phyloP scores from a whole-genome alignment of 2,113 vertebrate species.

The Brevimyrus niger region DNA sequence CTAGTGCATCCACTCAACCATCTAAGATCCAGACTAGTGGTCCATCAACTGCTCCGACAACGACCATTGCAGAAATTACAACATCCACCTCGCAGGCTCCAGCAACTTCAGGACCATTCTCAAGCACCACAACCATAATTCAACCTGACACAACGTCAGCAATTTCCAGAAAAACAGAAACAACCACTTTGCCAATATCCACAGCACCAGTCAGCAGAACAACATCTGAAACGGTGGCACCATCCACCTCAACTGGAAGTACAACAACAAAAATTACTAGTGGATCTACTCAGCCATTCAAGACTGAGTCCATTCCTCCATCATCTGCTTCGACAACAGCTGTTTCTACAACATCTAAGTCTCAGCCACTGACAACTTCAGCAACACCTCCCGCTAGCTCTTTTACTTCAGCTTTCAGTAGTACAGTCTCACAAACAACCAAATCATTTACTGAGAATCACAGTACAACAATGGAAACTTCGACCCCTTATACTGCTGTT shows the following conservation, averaged over 20 bases:
- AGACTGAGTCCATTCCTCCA: not conserved
- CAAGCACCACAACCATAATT: not conserved
- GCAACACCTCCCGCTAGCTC: not conserved
- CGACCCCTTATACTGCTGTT: not conserved
- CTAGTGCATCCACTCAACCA: not conserved
- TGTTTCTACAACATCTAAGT: rapidly evolving
- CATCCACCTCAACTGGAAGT: not conserved
- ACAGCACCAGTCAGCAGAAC: not conserved
- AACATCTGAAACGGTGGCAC: not conserved
- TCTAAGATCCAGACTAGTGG: not conserved
- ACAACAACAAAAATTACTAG: not conserved
- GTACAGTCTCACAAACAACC: not conserved
- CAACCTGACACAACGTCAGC: not conserved
- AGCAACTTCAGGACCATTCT: not conserved
- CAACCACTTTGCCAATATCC: not conserved
- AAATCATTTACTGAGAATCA: not conserved
- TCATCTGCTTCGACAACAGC: not conserved
- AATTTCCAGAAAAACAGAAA: not conserved
- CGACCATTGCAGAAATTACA: rapidly evolving
- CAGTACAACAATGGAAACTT: not conserved
- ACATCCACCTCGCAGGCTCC: not conserved
- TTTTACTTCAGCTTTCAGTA: not conserved
- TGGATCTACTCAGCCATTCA: not conserved
- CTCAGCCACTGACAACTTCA: not conserved
- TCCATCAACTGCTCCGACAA: not conserved